Conservation (phyloP, 2,797 vertebrate genomes). For the Pitangus sulphuratus region DNA sequence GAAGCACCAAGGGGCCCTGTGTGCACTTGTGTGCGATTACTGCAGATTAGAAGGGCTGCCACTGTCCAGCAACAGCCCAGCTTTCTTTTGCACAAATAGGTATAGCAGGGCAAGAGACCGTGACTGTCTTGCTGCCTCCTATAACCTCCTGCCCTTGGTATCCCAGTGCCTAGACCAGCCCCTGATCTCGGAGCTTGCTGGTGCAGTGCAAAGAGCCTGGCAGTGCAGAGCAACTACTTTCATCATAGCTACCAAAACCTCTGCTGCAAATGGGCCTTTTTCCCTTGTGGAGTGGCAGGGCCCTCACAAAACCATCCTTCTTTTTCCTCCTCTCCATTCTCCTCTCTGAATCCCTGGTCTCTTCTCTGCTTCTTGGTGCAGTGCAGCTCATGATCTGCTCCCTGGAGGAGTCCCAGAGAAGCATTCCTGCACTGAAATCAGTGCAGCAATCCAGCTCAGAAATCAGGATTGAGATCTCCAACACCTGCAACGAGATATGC, state of each 20-base stretch:
- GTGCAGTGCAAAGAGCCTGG: neutral
- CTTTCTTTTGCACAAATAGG: neutral
- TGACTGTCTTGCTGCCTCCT: neutral
- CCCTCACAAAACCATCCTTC: neutral
- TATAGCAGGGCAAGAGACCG: neutral
- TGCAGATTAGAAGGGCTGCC: neutral
- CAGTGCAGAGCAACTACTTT: neutral
- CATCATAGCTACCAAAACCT: neutral
- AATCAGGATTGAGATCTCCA: neutral
- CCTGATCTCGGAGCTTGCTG: neutral
- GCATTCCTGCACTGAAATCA: neutral
- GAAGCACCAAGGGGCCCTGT: neutral
- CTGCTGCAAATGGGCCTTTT: neutral
- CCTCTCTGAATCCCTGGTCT: neutral
- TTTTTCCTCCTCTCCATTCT: neutral
- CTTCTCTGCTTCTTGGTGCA: neutral
- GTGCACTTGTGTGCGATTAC: rapidly evolving
- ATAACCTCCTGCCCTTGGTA: neutral
- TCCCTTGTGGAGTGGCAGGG: neutral
- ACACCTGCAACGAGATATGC: rapidly evolving
- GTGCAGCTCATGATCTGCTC: neutral
- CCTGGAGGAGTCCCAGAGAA: neutral
- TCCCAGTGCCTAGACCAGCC: neutral
- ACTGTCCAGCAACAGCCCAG: neutral
- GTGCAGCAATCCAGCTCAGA: rapidly evolving